Percentiles rank a stretch among this genome's conserved stretches.
phyloP scores from a whole-genome alignment of 2,797 vertebrate species.

The Epinephelus awoara region DNA sequence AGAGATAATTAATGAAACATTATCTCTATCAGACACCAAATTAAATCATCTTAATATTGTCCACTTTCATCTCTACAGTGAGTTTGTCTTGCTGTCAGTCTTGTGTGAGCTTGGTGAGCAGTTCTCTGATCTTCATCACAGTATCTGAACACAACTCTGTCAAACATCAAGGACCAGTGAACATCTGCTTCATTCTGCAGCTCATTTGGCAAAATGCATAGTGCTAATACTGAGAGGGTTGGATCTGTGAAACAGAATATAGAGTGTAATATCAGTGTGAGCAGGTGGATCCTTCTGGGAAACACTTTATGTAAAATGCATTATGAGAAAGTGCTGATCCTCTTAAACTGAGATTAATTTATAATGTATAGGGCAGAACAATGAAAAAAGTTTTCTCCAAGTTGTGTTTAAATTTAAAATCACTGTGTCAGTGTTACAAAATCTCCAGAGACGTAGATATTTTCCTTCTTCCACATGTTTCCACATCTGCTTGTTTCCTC shows the following conservation, averaged over 20 bases:
- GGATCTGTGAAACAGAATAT: not conserved
- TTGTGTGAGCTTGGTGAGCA: not conserved
- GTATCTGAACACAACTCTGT: not conserved
- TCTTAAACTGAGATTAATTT: not conserved
- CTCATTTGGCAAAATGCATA: not conserved
- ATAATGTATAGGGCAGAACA: not conserved
- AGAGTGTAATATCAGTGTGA: not conserved
- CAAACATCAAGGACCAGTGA: not conserved
- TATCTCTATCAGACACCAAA: not conserved
- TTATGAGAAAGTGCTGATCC: too few species aligned
- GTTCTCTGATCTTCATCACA: slow-evolving; percentile 1
- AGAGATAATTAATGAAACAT: not conserved
- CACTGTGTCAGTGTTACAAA: too few species aligned
- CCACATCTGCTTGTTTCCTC: not conserved
- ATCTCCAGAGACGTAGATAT: too few species aligned
- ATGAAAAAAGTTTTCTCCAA: not conserved
- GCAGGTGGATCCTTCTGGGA: not conserved
- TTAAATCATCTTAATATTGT: slow-evolving; percentile 8
- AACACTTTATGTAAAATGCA: not conserved
- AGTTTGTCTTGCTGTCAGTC: not conserved
- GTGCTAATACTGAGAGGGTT: not conserved
- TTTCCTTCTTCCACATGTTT: not conserved
- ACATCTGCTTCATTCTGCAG: slow-evolving; percentile 14
- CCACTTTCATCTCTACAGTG: not conserved
- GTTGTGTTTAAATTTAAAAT: too few species aligned